These are phyloP conservation scores for Xiphophorus birchmanni DNA, from an alignment of 2,797 vertebrate genomes.

Conservation along the genomic window DNA sequence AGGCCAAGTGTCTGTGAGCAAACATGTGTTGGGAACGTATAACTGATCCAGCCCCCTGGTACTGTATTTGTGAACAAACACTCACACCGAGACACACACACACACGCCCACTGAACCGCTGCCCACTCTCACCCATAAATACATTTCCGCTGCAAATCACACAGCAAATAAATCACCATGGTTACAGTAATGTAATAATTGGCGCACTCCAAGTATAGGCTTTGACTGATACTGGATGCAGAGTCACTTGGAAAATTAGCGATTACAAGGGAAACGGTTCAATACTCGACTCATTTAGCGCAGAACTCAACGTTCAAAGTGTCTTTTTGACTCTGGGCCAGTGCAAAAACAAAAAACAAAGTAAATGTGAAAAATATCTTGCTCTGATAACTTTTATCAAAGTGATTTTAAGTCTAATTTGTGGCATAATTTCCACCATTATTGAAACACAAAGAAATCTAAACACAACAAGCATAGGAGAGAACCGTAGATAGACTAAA, in stretches of 20 bases:
- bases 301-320: constrained; percentile 13
- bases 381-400: neutral
- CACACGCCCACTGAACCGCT: constrained; percentile 40
- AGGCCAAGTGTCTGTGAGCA: neutral
- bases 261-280: constrained; percentile 39
- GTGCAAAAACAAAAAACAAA: neutral
- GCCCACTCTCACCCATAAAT: constrained; percentile 70
- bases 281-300: constrained; percentile 17
- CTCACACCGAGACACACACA: constrained; percentile 8
- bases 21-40: constrained; percentile 27
- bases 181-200: constrained; percentile 73
- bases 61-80: constrained; percentile 20
- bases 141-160: constrained; percentile 62
- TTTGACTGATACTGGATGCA: constrained; percentile 55
- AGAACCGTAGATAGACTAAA: neutral
- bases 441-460: neutral
- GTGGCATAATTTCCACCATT: neutral
- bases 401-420: neutral
- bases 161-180: constrained; percentile 72
- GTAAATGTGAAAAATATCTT: neutral
- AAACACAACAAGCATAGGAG: neutral
- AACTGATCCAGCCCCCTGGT: constrained; percentile 43
- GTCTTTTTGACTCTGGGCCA: constrained; percentile 30
- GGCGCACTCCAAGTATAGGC: constrained; percentile 35
- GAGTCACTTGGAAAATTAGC: constrained; percentile 55